Conservation (phyloP, 1,140 invertebrate species). For the Choristoneura fumiferana region DNA sequence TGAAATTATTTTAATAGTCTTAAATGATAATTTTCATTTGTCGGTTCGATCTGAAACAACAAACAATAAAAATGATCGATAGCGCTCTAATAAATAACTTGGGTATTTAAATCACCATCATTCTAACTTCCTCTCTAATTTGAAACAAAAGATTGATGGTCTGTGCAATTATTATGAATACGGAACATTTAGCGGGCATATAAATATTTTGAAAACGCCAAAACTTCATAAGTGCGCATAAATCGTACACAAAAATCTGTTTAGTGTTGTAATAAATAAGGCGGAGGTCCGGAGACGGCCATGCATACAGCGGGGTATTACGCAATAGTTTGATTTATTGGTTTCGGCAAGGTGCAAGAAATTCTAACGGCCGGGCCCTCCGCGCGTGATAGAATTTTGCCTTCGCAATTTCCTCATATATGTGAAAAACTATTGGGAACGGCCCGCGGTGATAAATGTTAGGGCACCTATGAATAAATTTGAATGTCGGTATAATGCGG, state of each 20-base stretch:
- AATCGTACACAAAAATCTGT: slow-evolving; percentile 61
- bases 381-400: slow-evolving; percentile 58
- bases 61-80: slow-evolving; percentile 3
- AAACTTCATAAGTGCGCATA: slow-evolving; percentile 35
- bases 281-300: slow-evolving; percentile 42
- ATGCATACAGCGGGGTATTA: slow-evolving; percentile 67
- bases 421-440: slow-evolving; percentile 61
- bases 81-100: slow-evolving; percentile 1
- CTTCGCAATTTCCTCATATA: slow-evolving; percentile 54
- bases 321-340: slow-evolving; percentile 72
- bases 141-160: slow-evolving; percentile 19
- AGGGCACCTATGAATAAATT: slow-evolving; percentile 67
- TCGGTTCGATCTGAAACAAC: neutral
- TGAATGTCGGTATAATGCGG: slow-evolving; percentile 35
- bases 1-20: slow-evolving; percentile 6
- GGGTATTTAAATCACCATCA: neutral
- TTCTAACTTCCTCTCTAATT: slow-evolving; percentile 12
- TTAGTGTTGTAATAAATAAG: slow-evolving; percentile 62
- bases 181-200: slow-evolving; percentile 27
- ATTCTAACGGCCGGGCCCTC: slow-evolving; percentile 52
- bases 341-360: slow-evolving; percentile 62
- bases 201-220: slow-evolving; percentile 30
- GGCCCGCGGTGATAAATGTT: slow-evolving; percentile 64
- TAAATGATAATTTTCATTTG: neutral
- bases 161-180: slow-evolving; percentile 22